These are phyloP conservation scores for Ictalurus punctatus DNA, from an alignment of 2,113 vertebrate species.

Conservation along the genomic window DNA sequence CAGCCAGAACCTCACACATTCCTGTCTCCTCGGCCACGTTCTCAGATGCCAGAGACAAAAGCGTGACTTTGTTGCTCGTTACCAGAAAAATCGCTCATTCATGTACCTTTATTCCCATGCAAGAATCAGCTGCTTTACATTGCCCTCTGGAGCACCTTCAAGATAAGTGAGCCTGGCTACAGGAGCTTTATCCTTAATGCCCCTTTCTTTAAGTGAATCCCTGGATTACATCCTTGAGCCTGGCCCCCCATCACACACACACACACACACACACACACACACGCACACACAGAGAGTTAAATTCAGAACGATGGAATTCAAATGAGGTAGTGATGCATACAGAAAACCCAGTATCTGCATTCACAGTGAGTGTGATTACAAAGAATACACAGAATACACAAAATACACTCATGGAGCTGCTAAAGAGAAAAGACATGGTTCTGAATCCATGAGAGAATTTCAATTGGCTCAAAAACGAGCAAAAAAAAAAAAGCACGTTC, in stretches of 20 bases:
- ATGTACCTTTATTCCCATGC: neutral
- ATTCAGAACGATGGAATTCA: neutral
- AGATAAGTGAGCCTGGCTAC: constrained; percentile 25
- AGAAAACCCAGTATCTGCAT: neutral
- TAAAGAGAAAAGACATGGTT: neutral
- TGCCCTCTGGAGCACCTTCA: constrained; percentile 30
- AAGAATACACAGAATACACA: neutral
- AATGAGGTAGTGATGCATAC: neutral
- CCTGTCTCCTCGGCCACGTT: neutral
- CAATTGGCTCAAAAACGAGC: neutral
- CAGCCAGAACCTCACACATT: neutral
- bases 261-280: constrained; percentile 3
- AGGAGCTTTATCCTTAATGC: constrained; percentile 44
- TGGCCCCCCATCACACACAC: neutral
- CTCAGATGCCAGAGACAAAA: neutral
- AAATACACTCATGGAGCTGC: constrained; percentile 19
- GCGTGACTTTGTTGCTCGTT: neutral
- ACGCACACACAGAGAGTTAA: neutral
- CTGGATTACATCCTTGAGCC: constrained; percentile 43
- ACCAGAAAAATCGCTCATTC: neutral
- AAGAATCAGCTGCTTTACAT: constrained; percentile 17
- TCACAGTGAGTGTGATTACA: constrained; percentile 42
- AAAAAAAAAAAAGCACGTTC: neutral
- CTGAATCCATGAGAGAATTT: constrained; percentile 1
- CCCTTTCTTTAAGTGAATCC: constrained; percentile 29